phyloP scores from a whole-genome alignment of 2,888 invertebrate species.

The Temnothorax ravouxi region DNA sequence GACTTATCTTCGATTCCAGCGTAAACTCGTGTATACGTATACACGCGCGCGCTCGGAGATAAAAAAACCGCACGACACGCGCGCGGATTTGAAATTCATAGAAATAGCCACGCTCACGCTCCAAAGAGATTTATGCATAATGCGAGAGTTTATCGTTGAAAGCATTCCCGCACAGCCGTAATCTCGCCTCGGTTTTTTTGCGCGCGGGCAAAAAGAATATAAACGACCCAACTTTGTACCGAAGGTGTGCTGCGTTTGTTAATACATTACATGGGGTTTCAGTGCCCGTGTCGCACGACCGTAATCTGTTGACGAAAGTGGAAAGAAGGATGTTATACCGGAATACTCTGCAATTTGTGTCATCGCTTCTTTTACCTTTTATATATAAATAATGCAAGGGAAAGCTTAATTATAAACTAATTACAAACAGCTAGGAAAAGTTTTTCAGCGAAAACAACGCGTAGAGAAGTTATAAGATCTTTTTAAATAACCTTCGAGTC shows the following conservation, averaged over 20 bases:
- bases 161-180: constrained; percentile 41
- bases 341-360: constrained; percentile 18
- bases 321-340: constrained; percentile 5
- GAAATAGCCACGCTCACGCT: constrained; percentile 36
- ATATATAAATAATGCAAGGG: background rate
- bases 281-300: constrained; percentile 10
- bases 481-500: background rate
- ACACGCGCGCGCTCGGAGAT: background rate
- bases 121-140: constrained; percentile 53
- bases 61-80: background rate
- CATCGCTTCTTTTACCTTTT: constrained; percentile 20
- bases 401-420: constrained; percentile 12
- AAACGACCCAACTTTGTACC: constrained; percentile 38
- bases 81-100: constrained; percentile 37
- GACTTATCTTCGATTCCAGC: constrained; percentile 31
- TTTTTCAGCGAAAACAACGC: background rate
- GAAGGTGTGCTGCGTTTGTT: constrained; percentile 34
- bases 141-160: constrained; percentile 55
- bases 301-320: constrained; percentile 41
- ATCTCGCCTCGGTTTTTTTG: constrained; percentile 52
- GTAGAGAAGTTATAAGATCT: background rate
- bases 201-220: constrained; percentile 38
- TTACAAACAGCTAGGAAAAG: background rate
- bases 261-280: constrained; percentile 48
- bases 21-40: background rate